Percentiles rank a stretch among this genome's conserved stretches.
Conservation (phyloP, 2,888 invertebrate genomes). For the Polydrusus cervinus region DNA sequence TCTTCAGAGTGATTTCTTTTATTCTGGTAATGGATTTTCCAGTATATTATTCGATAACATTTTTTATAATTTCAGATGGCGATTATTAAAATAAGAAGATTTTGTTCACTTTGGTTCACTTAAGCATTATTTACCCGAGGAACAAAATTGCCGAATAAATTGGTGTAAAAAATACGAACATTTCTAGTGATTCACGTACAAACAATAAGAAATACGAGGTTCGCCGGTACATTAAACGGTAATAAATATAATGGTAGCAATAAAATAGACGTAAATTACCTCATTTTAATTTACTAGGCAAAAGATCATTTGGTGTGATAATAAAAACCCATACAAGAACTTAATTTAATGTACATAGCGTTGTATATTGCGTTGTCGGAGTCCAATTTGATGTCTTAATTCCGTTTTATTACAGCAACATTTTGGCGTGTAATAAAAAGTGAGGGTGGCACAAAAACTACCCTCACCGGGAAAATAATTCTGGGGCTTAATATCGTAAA, state of each 20-base stretch:
- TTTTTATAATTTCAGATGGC: no score
- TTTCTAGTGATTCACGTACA: not conserved
- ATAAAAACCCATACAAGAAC: conserved; percentile 8
- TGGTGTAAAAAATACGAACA: no score
- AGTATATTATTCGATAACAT: no score
- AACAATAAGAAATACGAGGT: no score
- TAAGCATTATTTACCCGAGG: no score
- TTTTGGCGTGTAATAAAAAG: conserved; percentile 32
- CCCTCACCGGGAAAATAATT: conserved; percentile 34
- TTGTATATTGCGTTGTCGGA: conserved; percentile 13
- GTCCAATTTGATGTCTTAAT: conserved; percentile 22
- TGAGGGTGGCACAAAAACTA: conserved; percentile 34
- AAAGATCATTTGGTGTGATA: conserved; percentile 4
- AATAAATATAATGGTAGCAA: not conserved
- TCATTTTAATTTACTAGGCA: conserved; percentile 7
- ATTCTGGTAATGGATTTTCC: no score
- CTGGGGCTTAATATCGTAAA: conserved; percentile 35
- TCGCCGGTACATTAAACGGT: not conserved
- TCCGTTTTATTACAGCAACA: conserved; percentile 33
- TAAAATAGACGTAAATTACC: not conserved
- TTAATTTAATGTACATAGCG: not conserved
- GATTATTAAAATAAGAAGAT: no score
- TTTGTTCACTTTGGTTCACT: no score
- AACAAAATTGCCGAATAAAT: no score
- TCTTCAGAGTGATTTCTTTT: no score